These are phyloP conservation scores for Syrmaticus mikado DNA, from an alignment of 2,113 vertebrate species.

Conservation along the genomic window DNA sequence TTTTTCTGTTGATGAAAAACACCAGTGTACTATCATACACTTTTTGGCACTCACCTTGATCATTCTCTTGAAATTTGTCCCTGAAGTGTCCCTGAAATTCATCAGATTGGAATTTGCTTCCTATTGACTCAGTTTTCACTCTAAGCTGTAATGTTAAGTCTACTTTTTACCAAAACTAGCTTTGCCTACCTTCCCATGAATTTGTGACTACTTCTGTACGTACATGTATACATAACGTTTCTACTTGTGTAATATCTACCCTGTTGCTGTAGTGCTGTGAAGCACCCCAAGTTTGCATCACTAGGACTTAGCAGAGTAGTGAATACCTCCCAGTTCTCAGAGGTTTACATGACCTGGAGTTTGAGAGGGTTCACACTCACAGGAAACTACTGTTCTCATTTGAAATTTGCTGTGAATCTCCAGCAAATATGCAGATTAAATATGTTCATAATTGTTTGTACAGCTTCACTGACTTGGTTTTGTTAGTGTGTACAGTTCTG, in stretches of 20 bases:
- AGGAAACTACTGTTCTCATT: neutral
- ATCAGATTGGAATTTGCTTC: neutral
- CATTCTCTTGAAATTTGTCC: neutral
- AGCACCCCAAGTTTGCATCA: neutral
- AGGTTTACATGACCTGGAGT: neutral
- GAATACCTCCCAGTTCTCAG: neutral
- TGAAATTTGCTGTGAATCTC: neutral
- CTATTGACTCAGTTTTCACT: neutral
- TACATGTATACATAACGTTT: neutral
- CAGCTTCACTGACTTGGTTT: neutral
- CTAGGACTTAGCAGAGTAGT: neutral
- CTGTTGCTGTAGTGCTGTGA: rapidly evolving
- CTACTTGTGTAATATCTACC: neutral
- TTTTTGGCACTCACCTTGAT: neutral
- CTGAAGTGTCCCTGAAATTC: neutral
- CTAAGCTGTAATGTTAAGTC: no score
- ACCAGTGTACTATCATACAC: neutral
- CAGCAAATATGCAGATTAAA: neutral
- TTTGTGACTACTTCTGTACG: neutral
- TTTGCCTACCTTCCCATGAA: neutral
- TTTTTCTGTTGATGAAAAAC: neutral
- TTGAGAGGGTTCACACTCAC: neutral
- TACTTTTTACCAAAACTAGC: neutral
- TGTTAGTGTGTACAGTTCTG: neutral
- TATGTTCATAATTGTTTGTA: neutral